Conservation (phyloP, 2,888 invertebrate genomes). For the Thalpophila matura region DNA sequence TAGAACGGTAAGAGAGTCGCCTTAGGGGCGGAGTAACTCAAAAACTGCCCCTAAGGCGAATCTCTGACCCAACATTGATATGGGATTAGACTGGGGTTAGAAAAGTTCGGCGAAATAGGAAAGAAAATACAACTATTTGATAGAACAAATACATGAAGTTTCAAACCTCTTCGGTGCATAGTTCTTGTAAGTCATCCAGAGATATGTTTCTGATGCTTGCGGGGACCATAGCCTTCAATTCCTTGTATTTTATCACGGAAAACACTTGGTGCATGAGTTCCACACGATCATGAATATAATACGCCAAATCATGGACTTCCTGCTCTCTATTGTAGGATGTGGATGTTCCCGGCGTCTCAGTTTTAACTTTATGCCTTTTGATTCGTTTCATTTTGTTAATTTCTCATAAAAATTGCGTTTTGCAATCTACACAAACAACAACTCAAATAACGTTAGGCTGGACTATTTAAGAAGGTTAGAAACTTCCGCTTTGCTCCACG, state of each 20-base stretch:
- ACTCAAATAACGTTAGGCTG: not conserved
- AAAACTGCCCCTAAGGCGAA: too few species aligned
- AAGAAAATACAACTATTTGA: not conserved
- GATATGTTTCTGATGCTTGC: slow-evolving; percentile 84
- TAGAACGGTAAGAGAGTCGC: too few species aligned
- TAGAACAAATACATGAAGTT: not conserved
- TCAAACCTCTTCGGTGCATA: slow-evolving; percentile 90
- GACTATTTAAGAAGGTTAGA: not conserved
- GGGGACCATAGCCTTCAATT: slow-evolving; percentile 90
- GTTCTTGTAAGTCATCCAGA: slow-evolving; percentile 90
- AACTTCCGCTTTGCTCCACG: rapidly evolving
- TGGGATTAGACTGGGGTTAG: too few species aligned
- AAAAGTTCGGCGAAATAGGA: too few species aligned
- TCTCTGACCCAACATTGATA: too few species aligned
- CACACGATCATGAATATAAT: slow-evolving; percentile 91
- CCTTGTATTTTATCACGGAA: slow-evolving; percentile 89
- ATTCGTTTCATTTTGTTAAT: slow-evolving; percentile 52
- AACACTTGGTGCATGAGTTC: slow-evolving; percentile 92
- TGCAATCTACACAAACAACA: slow-evolving; percentile 4
- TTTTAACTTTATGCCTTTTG: slow-evolving; percentile 78
- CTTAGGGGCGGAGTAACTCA: too few species aligned
- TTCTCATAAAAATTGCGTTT: not conserved
- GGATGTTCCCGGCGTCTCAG: slow-evolving; percentile 74
- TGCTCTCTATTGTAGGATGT: slow-evolving; percentile 62
- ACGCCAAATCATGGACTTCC: slow-evolving; percentile 88